Evolutionary conservation across 2,797 vertebrate species (phyloP).

Genomic region (Crocidura indochinensis): DNA sequence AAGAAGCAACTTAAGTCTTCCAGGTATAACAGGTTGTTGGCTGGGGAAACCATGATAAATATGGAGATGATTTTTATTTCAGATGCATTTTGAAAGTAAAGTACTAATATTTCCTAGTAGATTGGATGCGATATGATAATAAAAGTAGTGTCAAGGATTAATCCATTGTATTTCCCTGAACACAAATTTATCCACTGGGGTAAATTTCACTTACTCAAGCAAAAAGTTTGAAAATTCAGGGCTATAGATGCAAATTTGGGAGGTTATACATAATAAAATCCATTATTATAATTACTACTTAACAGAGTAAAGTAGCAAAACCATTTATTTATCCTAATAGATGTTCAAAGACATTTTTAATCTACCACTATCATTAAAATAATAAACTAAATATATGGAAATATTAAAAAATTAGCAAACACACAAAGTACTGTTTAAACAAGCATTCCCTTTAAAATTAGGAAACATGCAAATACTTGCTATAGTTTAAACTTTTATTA

Average conservation of each 20-base stretch:
- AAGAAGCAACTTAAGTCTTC: not conserved
- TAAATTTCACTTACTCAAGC: not conserved
- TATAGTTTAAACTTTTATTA: conserved; percentile 10
- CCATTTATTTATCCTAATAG: conserved; percentile 31
- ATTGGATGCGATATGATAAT: not conserved
- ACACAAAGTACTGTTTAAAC: conserved; percentile 30
- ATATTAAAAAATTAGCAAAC: not conserved
- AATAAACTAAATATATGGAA: conserved; percentile 25
- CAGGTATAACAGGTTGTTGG: not conserved
- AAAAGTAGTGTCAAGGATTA: not conserved
- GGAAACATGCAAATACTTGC: conserved; percentile 40
- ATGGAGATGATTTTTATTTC: not conserved
- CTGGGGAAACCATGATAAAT: not conserved
- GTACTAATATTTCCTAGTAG: not conserved
- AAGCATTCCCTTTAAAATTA: not conserved
- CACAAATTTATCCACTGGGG: not conserved
- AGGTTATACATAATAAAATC: conserved; percentile 31
- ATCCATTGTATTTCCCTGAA: not conserved
- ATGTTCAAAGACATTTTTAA: conserved; percentile 1
- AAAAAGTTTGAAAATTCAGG: conserved; percentile 19
- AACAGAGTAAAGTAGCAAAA: conserved; percentile 27
- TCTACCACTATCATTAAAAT: conserved; percentile 7
- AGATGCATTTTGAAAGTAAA: not conserved
- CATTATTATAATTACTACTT: conserved; percentile 44
- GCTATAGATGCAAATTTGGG: not conserved